These are phyloP conservation scores for Apocrypta bakeri DNA, from an alignment of 1,140 invertebrate species.

Conservation along the genomic window DNA sequence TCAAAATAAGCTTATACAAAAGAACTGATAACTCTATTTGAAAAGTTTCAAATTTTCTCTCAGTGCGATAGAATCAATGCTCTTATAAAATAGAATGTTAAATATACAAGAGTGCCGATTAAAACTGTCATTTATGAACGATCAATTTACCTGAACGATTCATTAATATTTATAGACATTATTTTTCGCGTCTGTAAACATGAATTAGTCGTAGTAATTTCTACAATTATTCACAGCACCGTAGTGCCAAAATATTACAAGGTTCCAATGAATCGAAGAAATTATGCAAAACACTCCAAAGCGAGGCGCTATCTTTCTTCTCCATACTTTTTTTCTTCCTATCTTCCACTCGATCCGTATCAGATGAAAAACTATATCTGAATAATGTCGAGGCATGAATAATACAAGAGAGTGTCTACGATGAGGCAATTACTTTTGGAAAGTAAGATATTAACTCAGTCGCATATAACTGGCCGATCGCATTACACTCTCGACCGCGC, in stretches of 20 bases:
- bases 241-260: not conserved
- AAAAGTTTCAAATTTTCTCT: too few species aligned
- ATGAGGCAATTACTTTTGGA: conserved; percentile 40
- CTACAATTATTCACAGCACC: not conserved
- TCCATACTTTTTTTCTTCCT: not conserved
- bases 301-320: not conserved
- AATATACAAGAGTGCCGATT: not conserved
- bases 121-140: not conserved
- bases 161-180: not conserved
- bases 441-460: conserved; percentile 34
- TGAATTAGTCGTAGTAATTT: not conserved
- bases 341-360: conserved; percentile 25
- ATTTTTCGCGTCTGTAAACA: not conserved
- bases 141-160: not conserved
- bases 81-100: too few species aligned
- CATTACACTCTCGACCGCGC: not conserved
- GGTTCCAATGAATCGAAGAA: conserved; percentile 8
- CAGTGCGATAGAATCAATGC: too few species aligned
- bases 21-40: too few species aligned
- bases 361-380: conserved; percentile 40
- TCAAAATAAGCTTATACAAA: too few species aligned
- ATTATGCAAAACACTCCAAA: conserved; percentile 27
- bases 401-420: conserved; percentile 26
- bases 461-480: conserved; percentile 14
- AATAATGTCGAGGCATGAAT: conserved; percentile 46